A percentile compares a stretch with the other conserved stretches of the same genome.
Evolutionary conservation across 2,888 invertebrate genomes (phyloP).

Genomic region (Melipona bicolor): DNA sequence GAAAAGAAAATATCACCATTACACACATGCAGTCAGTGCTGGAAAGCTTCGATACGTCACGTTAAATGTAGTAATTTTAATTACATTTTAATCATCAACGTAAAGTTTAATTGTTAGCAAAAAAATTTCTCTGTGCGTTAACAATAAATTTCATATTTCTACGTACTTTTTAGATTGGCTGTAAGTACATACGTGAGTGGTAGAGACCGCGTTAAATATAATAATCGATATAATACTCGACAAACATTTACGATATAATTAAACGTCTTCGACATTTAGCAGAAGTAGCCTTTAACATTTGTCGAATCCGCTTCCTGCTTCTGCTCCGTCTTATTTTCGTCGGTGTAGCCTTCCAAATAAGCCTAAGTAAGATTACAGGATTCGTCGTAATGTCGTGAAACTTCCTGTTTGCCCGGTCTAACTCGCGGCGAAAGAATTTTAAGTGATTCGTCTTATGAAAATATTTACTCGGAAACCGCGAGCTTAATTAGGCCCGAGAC

Average conservation of each 20-base stretch:
- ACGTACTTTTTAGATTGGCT: too few relatives aligned
- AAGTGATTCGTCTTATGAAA: neutral
- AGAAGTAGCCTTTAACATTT: neutral
- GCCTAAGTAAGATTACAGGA: neutral
- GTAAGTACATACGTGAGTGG: too few relatives aligned
- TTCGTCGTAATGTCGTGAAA: neutral
- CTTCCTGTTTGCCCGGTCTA: neutral
- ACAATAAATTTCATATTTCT: too few relatives aligned
- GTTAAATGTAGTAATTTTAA: too few relatives aligned
- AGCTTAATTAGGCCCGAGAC: conserved; percentile 34
- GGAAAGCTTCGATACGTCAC: too few relatives aligned
- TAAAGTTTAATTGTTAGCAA: too few relatives aligned
- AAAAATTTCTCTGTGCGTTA: too few relatives aligned
- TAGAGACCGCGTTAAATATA: too few relatives aligned
- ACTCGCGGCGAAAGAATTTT: neutral
- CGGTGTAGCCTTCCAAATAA: neutral
- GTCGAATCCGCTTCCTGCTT: conserved; percentile 8
- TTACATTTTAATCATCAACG: too few relatives aligned
- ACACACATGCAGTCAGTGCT: too few relatives aligned
- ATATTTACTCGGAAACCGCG: conserved; percentile 2
- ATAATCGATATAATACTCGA: too few relatives aligned
- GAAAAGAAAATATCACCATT: too few relatives aligned
- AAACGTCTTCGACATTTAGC: neutral
- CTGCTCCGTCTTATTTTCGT: conserved; percentile 12
- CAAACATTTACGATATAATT: neutral